A percentile compares a stretch with the other conserved stretches of the same genome.
Conservation (phyloP, 2,113 vertebrate species). For the Apteryx owenii region DNA sequence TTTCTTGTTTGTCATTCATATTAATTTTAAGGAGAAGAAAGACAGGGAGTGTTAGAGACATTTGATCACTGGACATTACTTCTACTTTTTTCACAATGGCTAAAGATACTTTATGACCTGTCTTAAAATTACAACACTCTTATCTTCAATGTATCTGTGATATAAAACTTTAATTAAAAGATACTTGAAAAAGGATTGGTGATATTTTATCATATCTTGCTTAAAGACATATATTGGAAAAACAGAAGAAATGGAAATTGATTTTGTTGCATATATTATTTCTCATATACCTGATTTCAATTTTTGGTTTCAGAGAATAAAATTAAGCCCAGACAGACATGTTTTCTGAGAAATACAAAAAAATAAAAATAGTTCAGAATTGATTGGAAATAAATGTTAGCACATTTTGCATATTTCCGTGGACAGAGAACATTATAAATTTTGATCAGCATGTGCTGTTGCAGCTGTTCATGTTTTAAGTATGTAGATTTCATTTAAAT, state of each 20-base stretch:
- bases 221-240: neutral
- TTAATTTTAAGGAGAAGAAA: neutral
- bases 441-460: neutral
- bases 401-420: neutral
- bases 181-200: neutral
- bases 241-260: neutral
- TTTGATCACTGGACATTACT: neutral
- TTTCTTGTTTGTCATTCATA: neutral
- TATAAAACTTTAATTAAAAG: neutral
- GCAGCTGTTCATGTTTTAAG: neutral
- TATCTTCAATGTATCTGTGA: neutral
- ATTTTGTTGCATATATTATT: neutral
- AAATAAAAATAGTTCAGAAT: neutral
- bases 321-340: neutral
- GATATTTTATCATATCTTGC: neutral
- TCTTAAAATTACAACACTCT: neutral
- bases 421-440: neutral
- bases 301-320: neutral
- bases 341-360: neutral
- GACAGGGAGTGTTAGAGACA: neutral
- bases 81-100: neutral
- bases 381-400: neutral
- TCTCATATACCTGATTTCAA: neutral
- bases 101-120: neutral
- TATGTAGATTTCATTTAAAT: neutral